phyloP scores from a whole-genome alignment of 2,113 vertebrate genomes.

The Lophochroa leadbeateri region DNA sequence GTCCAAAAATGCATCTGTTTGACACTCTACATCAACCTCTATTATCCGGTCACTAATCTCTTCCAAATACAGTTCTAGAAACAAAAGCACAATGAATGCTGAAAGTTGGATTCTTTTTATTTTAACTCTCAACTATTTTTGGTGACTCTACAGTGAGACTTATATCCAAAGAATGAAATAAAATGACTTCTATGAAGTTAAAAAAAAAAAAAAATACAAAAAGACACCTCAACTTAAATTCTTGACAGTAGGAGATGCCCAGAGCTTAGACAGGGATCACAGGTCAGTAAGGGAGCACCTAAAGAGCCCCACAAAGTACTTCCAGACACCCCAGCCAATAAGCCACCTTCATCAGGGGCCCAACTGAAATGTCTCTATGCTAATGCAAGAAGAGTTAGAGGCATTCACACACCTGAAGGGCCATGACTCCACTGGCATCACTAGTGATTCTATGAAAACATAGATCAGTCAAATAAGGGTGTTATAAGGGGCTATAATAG shows the following conservation, averaged over 20 bases:
- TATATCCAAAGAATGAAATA: background rate
- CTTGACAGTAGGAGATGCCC: background rate
- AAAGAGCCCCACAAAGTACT: background rate
- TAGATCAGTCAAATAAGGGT: background rate
- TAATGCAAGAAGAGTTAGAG: background rate
- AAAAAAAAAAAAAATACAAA: background rate
- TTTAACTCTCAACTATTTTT: background rate
- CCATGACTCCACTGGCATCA: rapidly evolving
- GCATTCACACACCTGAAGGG: background rate
- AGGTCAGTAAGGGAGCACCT: background rate
- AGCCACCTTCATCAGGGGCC: background rate
- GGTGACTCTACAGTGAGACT: background rate
- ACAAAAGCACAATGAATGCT: background rate
- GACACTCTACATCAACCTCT: slow-evolving; percentile 82
- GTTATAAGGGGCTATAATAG: background rate
- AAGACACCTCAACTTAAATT: background rate
- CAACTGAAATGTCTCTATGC: background rate
- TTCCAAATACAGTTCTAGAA: slow-evolving; percentile 90
- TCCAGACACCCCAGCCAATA: background rate
- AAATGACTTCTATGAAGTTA: background rate
- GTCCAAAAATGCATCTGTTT: slow-evolving; percentile 92
- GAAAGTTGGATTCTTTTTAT: background rate
- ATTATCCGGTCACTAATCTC: slow-evolving; percentile 83
- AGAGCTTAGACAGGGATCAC: background rate
- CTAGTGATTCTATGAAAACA: background rate